Conservation (phyloP, 2,113 vertebrate genomes). For the Bos javanicus region DNA sequence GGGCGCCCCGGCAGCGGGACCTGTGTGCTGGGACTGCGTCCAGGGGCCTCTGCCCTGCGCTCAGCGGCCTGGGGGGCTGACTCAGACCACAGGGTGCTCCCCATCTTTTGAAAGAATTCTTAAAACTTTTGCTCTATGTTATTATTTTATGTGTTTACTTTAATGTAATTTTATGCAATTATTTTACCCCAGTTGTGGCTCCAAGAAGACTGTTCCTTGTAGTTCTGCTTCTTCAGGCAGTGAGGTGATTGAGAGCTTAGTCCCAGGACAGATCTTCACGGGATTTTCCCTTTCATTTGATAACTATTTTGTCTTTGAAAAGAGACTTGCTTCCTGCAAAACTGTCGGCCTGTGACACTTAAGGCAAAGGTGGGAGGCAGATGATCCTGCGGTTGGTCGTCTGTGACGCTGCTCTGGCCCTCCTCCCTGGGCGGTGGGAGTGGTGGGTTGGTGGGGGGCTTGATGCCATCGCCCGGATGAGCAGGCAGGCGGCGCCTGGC, state of each 20-base stretch:
- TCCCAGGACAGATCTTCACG: background rate
- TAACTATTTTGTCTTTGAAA: background rate
- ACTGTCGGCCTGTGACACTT: background rate
- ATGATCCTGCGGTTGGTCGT: background rate
- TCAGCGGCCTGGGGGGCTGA: background rate
- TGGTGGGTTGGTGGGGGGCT: background rate
- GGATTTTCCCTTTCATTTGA: background rate
- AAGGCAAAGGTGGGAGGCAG: background rate
- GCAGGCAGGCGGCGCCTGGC: background rate
- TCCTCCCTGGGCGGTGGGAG: background rate
- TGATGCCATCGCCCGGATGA: background rate
- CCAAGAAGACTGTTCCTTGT: background rate
- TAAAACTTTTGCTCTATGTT: background rate
- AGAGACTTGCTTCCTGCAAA: background rate
- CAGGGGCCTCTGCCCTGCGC: background rate
- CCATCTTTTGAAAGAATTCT: background rate
- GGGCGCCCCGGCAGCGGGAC: accelerated
- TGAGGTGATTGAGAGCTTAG: background rate
- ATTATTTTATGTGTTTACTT: background rate
- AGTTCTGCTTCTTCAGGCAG: background rate
- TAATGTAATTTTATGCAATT: background rate
- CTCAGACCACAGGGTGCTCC: background rate
- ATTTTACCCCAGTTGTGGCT: background rate
- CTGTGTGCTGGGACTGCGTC: too few species aligned
- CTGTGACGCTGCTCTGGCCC: background rate